Evolutionary conservation across 2,888 invertebrate species (phyloP).

Genomic region (Sphecodes monilicornis): DNA sequence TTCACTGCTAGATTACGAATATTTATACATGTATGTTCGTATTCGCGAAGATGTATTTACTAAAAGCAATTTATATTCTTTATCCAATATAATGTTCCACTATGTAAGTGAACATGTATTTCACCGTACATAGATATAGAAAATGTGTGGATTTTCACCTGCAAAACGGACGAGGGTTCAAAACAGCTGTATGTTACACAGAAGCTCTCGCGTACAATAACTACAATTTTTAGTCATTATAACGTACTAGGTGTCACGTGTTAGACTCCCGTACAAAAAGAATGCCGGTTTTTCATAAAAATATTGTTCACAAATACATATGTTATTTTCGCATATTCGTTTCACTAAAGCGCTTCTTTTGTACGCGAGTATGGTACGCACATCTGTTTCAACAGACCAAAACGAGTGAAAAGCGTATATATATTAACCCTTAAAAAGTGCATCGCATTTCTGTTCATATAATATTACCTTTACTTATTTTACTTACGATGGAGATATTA

Average conservation of each 20-base stretch:
- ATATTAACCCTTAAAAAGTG: background rate
- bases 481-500: too few species aligned
- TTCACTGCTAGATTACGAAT: too few species aligned
- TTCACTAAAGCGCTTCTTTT: background rate
- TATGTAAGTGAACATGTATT: too few species aligned
- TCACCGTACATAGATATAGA: too few species aligned
- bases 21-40: background rate
- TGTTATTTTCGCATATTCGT: background rate
- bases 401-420: background rate
- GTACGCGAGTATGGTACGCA: background rate
- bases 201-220: background rate
- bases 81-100: too few species aligned
- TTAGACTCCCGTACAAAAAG: background rate
- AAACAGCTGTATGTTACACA: background rate
- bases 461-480: too few species aligned
- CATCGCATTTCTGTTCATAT: background rate
- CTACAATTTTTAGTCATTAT: background rate
- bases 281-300: background rate
- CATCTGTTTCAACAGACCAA: background rate
- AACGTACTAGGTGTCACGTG: background rate
- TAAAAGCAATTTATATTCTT: too few species aligned
- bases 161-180: background rate
- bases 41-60: background rate
- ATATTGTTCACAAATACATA: background rate
- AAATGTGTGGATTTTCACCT: too few species aligned